Percentiles rank a stretch among this genome's conserved stretches.
Evolutionary conservation across 1,140 invertebrate species (phyloP).

Genomic region (Cylas formicarius): DNA sequence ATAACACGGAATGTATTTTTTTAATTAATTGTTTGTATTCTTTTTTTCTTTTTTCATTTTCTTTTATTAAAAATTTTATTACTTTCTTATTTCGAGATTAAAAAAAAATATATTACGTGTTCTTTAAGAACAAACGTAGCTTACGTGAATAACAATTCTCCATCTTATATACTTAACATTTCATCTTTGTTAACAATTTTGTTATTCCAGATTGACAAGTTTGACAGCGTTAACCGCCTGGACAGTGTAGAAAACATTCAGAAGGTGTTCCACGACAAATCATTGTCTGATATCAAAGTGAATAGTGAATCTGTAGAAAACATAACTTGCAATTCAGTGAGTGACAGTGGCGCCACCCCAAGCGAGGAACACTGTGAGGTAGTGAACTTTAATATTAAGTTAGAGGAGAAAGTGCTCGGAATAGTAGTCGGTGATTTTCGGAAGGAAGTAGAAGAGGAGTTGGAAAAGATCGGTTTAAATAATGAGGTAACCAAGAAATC

Average conservation of each 20-base stretch:
- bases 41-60: no score
- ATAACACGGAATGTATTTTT: no score
- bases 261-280: constrained; percentile 54
- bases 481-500: constrained; percentile 16
- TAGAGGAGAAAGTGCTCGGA: neutral
- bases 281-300: constrained; percentile 46
- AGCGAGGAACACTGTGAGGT: no score
- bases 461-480: constrained; percentile 33
- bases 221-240: constrained; percentile 49
- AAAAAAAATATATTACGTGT: no score
- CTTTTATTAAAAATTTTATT: no score
- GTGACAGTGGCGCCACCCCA: neutral
- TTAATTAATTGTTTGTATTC: no score
- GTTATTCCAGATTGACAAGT: no score
- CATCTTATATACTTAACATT: no score
- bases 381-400: neutral
- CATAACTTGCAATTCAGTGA: constrained; percentile 8
- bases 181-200: no score
- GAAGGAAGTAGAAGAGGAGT: constrained; percentile 49
- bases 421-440: constrained; percentile 50
- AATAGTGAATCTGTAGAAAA: constrained; percentile 14
- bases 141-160: no score
- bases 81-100: no score
- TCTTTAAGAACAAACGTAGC: no score
- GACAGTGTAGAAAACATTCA: constrained; percentile 46